phyloP scores from a whole-genome alignment of 35 echinoderm and acorn worm genomes.

The Strongylocentrotus purpuratus region DNA sequence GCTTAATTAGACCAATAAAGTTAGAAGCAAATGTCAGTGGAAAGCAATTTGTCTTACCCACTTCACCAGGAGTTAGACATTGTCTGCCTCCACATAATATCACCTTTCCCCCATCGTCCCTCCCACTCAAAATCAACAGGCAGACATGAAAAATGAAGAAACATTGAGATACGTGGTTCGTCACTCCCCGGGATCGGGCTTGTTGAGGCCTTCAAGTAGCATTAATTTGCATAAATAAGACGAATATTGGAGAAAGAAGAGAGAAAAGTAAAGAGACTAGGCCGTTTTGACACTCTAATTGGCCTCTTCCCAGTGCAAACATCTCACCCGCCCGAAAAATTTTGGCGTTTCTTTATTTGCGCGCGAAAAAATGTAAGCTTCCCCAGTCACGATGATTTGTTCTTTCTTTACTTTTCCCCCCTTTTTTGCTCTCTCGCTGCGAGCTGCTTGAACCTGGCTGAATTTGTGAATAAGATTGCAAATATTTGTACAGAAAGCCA shows the following conservation, averaged over 20 bases:
- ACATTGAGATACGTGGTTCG: background rate
- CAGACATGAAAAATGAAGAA: background rate
- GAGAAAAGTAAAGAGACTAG: conserved; percentile 31
- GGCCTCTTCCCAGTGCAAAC: conserved; percentile 43
- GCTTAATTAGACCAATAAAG: background rate
- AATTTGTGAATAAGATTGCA: conserved; percentile 54
- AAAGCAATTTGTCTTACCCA: background rate
- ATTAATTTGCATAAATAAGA: conserved; percentile 55
- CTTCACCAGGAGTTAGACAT: background rate
- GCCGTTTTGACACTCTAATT: conserved; percentile 48
- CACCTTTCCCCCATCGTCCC: background rate
- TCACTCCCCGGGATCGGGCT: background rate
- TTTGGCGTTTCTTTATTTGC: conserved; percentile 43
- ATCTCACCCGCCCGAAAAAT: conserved; percentile 26
- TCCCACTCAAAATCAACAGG: background rate
- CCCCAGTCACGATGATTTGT: conserved; percentile 35
- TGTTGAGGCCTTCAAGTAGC: conserved; percentile 28
- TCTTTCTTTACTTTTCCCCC: background rate
- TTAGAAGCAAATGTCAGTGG: background rate
- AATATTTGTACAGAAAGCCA: conserved; percentile 55
- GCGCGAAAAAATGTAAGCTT: conserved; percentile 45
- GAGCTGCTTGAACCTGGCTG: conserved; percentile 39
- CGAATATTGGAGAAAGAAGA: conserved; percentile 16
- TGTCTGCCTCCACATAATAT: background rate
- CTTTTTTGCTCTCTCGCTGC: background rate